Evolutionary conservation across 2,113 vertebrate genomes (phyloP).

Genomic region (Lophotis ruficrista): DNA sequence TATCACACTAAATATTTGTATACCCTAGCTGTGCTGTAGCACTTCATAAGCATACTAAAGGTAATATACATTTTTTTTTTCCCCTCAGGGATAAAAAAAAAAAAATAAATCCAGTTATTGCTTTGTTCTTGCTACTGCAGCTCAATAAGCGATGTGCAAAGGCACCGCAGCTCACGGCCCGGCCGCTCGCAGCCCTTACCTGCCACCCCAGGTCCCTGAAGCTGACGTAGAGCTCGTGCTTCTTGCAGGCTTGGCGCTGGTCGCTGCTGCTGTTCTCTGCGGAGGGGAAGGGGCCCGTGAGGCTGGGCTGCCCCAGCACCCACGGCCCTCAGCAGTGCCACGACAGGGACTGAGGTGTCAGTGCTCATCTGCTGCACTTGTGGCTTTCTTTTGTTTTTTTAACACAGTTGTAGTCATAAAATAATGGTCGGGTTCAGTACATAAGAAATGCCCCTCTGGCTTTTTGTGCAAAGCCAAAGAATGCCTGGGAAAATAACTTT

Average conservation of each 20-base stretch:
- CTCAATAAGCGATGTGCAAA: neutral
- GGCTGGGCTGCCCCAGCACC: neutral
- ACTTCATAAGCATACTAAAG: neutral
- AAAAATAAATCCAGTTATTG: neutral
- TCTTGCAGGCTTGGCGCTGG: slow-evolving; percentile 95
- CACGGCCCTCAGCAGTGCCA: neutral
- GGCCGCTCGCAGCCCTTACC: slow-evolving; percentile 71
- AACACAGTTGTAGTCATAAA: neutral
- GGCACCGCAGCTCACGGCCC: neutral
- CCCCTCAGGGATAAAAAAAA: neutral
- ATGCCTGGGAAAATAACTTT: neutral
- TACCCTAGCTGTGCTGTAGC: neutral
- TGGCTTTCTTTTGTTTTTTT: neutral
- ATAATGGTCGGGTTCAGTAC: neutral
- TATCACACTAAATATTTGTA: neutral
- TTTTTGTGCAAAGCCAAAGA: neutral
- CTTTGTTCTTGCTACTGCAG: neutral
- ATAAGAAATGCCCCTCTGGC: neutral
- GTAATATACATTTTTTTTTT: rapidly evolving
- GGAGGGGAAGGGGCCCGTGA: neutral
- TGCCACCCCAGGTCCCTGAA: slow-evolving; percentile 98
- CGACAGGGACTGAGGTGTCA: rapidly evolving
- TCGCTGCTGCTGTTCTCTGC: slow-evolving; percentile 93
- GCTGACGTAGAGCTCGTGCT: slow-evolving; percentile 95
- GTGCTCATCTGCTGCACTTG: neutral